Conservation (phyloP, 2,113 vertebrate species). For the Ctenodactylus gundi region DNA sequence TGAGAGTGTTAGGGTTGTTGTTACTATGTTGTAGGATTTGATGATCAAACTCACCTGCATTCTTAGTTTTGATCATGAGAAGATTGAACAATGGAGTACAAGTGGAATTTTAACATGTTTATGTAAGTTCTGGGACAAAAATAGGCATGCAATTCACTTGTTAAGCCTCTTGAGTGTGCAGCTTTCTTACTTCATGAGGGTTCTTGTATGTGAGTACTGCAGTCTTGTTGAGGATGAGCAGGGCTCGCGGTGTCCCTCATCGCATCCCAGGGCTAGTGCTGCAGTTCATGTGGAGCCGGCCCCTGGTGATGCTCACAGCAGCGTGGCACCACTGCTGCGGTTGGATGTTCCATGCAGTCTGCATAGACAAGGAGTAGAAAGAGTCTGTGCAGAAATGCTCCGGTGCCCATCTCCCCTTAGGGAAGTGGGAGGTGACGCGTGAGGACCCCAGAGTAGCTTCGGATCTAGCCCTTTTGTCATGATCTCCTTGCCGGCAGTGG, state of each 20-base stretch:
- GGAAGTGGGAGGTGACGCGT: background rate
- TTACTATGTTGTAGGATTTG: too few relatives aligned
- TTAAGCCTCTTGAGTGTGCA: background rate
- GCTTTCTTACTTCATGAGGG: background rate
- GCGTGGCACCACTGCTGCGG: background rate
- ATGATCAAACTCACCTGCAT: background rate
- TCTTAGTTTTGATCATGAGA: background rate
- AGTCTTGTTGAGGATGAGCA: background rate
- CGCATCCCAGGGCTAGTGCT: fast-evolving
- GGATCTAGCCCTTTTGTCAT: fast-evolving
- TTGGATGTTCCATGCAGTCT: too few relatives aligned
- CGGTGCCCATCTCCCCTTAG: too few relatives aligned
- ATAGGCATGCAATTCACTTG: fast-evolving
- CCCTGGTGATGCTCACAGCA: fast-evolving
- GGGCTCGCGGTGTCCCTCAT: too few relatives aligned
- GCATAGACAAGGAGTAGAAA: fast-evolving
- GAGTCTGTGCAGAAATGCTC: background rate
- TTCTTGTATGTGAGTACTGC: too few relatives aligned
- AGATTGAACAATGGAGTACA: background rate
- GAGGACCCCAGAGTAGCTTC: background rate
- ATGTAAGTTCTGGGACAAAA: background rate
- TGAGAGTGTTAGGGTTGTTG: background rate
- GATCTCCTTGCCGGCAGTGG: fast-evolving
- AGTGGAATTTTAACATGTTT: background rate
- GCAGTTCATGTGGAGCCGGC: fast-evolving